Evolutionary conservation across 2,113 vertebrate species (phyloP).

Genomic region (Sterrhoptilus dennistouni): DNA sequence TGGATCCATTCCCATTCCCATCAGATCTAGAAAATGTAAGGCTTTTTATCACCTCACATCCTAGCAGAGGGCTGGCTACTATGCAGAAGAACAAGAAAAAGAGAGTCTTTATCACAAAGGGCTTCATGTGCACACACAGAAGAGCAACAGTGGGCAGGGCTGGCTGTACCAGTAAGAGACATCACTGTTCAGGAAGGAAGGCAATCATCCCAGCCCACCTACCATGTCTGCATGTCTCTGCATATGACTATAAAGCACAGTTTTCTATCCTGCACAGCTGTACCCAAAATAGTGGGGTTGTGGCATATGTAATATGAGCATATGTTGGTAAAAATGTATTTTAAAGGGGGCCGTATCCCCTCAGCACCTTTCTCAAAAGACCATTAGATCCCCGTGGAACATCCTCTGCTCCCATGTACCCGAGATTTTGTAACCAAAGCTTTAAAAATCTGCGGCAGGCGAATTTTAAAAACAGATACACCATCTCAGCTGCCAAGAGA

Average conservation of each 20-base stretch:
- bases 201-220: neutral
- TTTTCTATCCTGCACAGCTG: neutral
- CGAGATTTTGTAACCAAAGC: neutral
- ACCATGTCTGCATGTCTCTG: neutral
- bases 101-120: neutral
- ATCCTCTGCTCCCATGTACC: neutral
- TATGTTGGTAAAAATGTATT: neutral
- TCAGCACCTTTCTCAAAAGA: neutral
- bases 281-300: neutral
- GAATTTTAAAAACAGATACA: neutral
- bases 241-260: neutral
- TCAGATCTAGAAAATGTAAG: neutral
- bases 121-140: neutral
- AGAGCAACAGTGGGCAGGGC: neutral
- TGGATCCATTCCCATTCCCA: neutral
- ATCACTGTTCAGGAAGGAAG: neutral
- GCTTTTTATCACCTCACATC: neutral
- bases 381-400: neutral
- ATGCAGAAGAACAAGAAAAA: neutral
- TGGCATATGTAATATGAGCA: neutral
- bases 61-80: neutral
- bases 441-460: neutral
- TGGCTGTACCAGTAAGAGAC: neutral
- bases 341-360: neutral
- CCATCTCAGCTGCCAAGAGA: neutral